Conservation (phyloP, 2,113 vertebrate species). For the Malurus alboscapulatus region DNA sequence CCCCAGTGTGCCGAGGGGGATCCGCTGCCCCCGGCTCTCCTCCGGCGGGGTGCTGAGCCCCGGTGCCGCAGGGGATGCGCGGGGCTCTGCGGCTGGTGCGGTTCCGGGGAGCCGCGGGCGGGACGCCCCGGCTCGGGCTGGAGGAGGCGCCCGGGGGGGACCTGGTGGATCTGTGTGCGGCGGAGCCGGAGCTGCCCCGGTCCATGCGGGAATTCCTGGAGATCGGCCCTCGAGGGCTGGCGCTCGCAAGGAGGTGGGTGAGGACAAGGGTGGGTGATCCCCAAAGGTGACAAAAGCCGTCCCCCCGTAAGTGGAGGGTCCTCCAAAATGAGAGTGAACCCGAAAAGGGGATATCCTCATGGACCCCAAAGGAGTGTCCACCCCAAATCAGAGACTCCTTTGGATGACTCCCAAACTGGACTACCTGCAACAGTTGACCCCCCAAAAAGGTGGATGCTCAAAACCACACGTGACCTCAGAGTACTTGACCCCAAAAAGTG, state of each 20-base stretch:
- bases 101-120: constrained; percentile 66
- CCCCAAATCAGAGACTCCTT: neutral
- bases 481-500: too few species aligned
- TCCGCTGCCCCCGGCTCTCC: too few species aligned
- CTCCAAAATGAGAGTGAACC: neutral
- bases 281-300: too few species aligned
- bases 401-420: neutral
- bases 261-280: neutral
- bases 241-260: neutral
- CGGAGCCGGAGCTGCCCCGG: constrained; percentile 82
- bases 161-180: constrained; percentile 84
- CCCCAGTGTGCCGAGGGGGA: too few species aligned
- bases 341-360: neutral
- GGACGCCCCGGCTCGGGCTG: constrained; percentile 77
- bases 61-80: neutral
- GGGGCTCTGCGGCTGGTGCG: constrained; percentile 85
- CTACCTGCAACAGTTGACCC: accelerated
- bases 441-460: neutral
- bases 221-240: constrained; percentile 75
- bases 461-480: accelerated
- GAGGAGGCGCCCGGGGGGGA: constrained; percentile 73
- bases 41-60: neutral
- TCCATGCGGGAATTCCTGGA: constrained; percentile 85
- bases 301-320: accelerated
- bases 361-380: neutral